A percentile compares a stretch with the other conserved stretches of the same genome.
Conservation (phyloP, 2,113 vertebrate species). For the Myiozetetes cayanensis region DNA sequence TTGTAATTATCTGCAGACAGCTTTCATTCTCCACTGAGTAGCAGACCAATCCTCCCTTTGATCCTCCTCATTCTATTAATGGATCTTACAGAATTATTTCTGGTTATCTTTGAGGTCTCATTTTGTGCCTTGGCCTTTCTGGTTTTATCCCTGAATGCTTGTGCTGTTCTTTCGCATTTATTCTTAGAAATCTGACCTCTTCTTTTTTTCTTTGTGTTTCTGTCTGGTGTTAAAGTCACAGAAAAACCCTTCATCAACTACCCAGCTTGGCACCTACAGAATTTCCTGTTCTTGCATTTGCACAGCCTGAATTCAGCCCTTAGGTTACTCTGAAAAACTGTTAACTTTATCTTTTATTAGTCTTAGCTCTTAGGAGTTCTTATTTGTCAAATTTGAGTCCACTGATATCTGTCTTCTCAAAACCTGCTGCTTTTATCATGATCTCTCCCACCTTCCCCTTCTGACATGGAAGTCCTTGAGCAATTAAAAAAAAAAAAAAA, state of each 20-base stretch:
- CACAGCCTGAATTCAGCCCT: neutral
- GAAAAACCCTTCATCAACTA: neutral
- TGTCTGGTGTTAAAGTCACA: neutral
- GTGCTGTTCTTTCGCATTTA: neutral
- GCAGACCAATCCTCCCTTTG: constrained; percentile 21
- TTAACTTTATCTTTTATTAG: neutral
- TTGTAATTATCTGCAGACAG: constrained; percentile 38
- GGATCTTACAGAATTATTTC: constrained; percentile 40
- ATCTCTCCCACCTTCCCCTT: neutral
- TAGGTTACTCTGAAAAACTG: neutral
- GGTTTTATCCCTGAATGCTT: neutral
- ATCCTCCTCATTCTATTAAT: constrained; percentile 32
- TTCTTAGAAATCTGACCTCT: constrained; percentile 10
- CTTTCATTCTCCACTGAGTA: constrained; percentile 32
- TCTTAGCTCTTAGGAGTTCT: neutral
- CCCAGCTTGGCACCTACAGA: neutral
- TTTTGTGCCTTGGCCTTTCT: constrained; percentile 16
- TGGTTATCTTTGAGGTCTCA: constrained; percentile 50
- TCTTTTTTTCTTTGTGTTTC: neutral
- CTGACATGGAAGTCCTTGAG: neutral
- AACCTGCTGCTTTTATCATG: neutral
- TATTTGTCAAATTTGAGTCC: neutral
- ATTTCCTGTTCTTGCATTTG: neutral
- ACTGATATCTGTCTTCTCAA: neutral
- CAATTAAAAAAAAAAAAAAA: neutral